Conservation (phyloP, 2,888 invertebrate genomes). For the Hypolimnas misippus region DNA sequence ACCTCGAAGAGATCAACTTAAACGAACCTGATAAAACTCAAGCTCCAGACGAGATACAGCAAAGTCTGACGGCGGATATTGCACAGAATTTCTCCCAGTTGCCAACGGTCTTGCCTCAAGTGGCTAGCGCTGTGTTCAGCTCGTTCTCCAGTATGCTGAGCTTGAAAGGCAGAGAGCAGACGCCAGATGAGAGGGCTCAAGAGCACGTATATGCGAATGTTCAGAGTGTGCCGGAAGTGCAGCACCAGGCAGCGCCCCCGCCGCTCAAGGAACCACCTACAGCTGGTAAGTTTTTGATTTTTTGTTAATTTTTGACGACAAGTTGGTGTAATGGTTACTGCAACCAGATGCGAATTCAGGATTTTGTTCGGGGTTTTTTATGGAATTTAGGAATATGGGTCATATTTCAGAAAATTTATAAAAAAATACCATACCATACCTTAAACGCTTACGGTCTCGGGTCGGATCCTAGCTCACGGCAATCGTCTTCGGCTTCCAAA, state of each 20-base stretch:
- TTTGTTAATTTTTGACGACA: too few relatives aligned
- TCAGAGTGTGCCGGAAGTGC: slow-evolving; percentile 54
- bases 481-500: too few relatives aligned
- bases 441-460: too few relatives aligned
- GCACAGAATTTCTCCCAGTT: slow-evolving; percentile 83
- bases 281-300: slow-evolving; percentile 63
- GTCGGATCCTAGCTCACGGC: too few relatives aligned
- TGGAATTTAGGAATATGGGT: too few relatives aligned
- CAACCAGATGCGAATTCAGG: too few relatives aligned
- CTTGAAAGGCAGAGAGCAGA: slow-evolving; percentile 68
- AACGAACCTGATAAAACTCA: slow-evolving; percentile 60
- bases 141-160: slow-evolving; percentile 83
- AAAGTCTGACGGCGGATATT: slow-evolving; percentile 76
- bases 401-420: too few relatives aligned
- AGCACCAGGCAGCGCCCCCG: slow-evolving; percentile 64
- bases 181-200: slow-evolving; percentile 52
- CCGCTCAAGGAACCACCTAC: slow-evolving; percentile 62
- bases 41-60: slow-evolving; percentile 51
- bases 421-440: too few relatives aligned
- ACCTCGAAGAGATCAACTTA: slow-evolving; percentile 71
- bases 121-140: slow-evolving; percentile 86
- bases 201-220: too few relatives aligned
- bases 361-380: too few relatives aligned
- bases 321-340: too few relatives aligned
- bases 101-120: slow-evolving; percentile 83